Percentiles rank a stretch among this genome's conserved stretches.
These are phyloP conservation scores for Drosophila grimshawi DNA, from an alignment of 1,140 invertebrate genomes.

Conservation along the genomic window DNA sequence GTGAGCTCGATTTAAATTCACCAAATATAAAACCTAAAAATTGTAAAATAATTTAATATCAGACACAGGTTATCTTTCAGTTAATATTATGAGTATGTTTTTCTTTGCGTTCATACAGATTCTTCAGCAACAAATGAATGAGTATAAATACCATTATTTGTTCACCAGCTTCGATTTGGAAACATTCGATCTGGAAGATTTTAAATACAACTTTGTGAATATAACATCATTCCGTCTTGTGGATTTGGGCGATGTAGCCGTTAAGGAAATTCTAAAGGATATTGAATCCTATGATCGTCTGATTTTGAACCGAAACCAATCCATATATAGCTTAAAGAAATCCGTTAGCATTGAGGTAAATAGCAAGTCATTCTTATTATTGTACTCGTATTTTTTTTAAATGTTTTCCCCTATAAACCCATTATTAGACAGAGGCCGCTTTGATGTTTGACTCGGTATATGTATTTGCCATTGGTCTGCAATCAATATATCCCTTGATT, in stretches of 20 bases:
- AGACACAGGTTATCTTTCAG: no score
- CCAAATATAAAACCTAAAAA: background rate
- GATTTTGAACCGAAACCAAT: slow-evolving; percentile 22
- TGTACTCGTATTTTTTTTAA: background rate
- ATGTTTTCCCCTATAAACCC: background rate
- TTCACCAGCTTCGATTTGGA: slow-evolving; percentile 97
- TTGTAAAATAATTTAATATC: background rate
- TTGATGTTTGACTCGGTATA: slow-evolving; percentile 96
- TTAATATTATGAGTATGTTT: background rate
- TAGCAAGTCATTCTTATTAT: no score
- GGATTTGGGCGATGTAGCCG: slow-evolving; percentile 90
- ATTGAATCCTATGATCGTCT: slow-evolving; percentile 87
- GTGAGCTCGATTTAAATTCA: slow-evolving; percentile 86
- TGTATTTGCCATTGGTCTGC: slow-evolving; percentile 93
- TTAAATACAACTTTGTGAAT: slow-evolving; percentile 97
- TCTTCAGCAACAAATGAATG: slow-evolving; percentile 96
- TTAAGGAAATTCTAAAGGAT: slow-evolving; percentile 90
- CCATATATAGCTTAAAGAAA: slow-evolving; percentile 29
- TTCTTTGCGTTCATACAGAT: slow-evolving; percentile 87
- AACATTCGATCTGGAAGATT: slow-evolving; percentile 96
- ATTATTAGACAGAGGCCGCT: slow-evolving; percentile 93
- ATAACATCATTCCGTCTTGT: slow-evolving; percentile 96
- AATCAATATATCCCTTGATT: slow-evolving; percentile 88
- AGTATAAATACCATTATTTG: slow-evolving; percentile 96
- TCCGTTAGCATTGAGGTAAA: slow-evolving; percentile 52